Percentiles rank a stretch among this genome's conserved stretches.
phyloP scores from a whole-genome alignment of 1,140 invertebrate genomes.

The Harlomillsia oculata region DNA sequence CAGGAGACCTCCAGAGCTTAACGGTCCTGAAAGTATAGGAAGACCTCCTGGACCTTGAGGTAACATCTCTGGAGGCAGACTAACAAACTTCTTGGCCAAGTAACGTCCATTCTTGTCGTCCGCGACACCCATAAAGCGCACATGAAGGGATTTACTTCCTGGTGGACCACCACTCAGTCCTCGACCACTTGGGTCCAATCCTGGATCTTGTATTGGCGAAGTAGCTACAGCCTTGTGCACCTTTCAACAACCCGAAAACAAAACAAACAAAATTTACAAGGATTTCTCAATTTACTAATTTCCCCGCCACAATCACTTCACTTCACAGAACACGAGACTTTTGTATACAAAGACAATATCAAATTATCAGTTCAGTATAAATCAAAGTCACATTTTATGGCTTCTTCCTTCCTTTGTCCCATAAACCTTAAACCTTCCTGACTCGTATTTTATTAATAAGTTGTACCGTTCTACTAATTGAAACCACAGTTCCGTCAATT shows the following conservation, averaged over 20 bases:
- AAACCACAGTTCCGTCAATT: too few species aligned
- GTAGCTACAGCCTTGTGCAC: slow-evolving; percentile 83
- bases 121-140: slow-evolving; percentile 30
- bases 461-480: too few species aligned
- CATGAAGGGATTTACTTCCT: slow-evolving; percentile 26
- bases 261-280: slow-evolving; percentile 21
- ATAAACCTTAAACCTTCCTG: too few species aligned
- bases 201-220: slow-evolving; percentile 70
- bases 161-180: slow-evolving; percentile 5
- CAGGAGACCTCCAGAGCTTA: not conserved
- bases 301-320: not conserved
- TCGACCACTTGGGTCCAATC: slow-evolving; percentile 11
- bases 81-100: slow-evolving; percentile 15
- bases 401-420: too few species aligned
- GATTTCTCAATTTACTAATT: slow-evolving; percentile 18
- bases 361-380: too few species aligned
- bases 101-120: slow-evolving; percentile 31
- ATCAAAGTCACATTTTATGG: too few species aligned
- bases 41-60: slow-evolving; percentile 10
- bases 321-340: too few species aligned
- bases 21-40: slow-evolving; percentile 3
- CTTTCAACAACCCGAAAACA: slow-evolving; percentile 28
- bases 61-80: slow-evolving; percentile 14
- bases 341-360: too few species aligned
- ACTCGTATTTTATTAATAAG: too few species aligned